Evolutionary conservation across 2,113 vertebrate genomes (phyloP).

Genomic region (Zapornia atra): DNA sequence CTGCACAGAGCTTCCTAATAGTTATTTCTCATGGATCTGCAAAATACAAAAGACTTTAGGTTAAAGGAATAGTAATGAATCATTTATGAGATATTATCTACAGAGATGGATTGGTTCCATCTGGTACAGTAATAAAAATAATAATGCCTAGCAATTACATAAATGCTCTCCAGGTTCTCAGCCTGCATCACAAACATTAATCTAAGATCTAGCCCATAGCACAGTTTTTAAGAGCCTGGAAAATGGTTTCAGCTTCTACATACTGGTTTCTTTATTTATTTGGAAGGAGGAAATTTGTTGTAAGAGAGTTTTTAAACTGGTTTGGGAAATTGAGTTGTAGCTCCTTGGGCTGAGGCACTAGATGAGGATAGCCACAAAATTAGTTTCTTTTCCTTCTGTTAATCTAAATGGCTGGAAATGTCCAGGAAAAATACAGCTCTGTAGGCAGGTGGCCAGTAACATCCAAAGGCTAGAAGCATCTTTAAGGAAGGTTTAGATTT

Average conservation of each 20-base stretch:
- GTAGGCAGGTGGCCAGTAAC: conserved; percentile 25
- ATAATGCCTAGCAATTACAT: conserved; percentile 76
- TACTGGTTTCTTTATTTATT: conserved; percentile 44
- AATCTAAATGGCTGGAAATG: background rate
- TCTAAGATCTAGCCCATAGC: conserved; percentile 68
- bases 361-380: background rate
- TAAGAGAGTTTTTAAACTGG: conserved; percentile 20
- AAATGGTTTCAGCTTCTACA: conserved; percentile 30
- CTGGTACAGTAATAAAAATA: conserved; percentile 79
- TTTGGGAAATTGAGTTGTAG: conserved; percentile 24
- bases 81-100: conserved; percentile 83
- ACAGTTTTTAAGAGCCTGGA: conserved; percentile 59
- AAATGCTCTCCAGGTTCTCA: conserved; percentile 71
- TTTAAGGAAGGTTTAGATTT: too few relatives aligned
- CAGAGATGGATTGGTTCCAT: conserved; percentile 78
- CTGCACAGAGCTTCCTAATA: conserved; percentile 65
- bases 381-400: background rate
- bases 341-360: background rate
- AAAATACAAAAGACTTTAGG: conserved; percentile 77
- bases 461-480: background rate
- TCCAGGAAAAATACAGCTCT: conserved; percentile 5
- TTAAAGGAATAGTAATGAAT: conserved; percentile 80
- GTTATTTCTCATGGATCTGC: conserved; percentile 76
- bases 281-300: conserved; percentile 15
- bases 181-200: conserved; percentile 71